These are phyloP conservation scores for Deroplatys truncata DNA, from an alignment of 2,888 invertebrate species.

Conservation along the genomic window DNA sequence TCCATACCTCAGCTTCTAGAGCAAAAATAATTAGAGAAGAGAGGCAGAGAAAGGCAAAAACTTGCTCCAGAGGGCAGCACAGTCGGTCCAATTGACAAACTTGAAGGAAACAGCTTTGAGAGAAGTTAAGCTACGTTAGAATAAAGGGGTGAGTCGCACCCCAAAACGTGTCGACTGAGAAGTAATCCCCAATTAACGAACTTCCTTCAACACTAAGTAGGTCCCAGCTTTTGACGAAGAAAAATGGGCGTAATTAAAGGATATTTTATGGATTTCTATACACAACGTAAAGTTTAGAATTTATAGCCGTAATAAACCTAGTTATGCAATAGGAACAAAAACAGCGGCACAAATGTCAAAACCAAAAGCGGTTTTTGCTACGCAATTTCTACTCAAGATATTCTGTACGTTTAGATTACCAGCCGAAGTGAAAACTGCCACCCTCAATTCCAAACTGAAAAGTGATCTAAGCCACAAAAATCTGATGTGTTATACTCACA, in stretches of 20 bases:
- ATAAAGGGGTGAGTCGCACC: background rate
- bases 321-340: background rate
- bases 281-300: too few species aligned
- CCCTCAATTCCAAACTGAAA: too few species aligned
- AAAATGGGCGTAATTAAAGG: background rate
- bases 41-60: background rate
- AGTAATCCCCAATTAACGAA: background rate
- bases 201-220: background rate
- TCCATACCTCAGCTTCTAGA: background rate
- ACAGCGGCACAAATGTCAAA: background rate
- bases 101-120: background rate
- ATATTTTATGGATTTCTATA: background rate
- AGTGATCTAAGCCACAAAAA: too few species aligned
- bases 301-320: background rate
- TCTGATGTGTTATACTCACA: too few species aligned
- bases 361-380: too few species aligned
- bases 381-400: too few species aligned
- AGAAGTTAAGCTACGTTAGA: background rate
- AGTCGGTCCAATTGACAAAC: background rate
- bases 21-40: background rate
- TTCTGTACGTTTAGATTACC: too few species aligned
- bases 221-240: background rate
- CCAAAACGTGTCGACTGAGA: background rate
- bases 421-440: too few species aligned
- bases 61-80: background rate